Percentiles rank a stretch among this genome's conserved stretches.
phyloP scores from a whole-genome alignment of 2,888 invertebrate genomes.

The Eutolmus rufibarbis region DNA sequence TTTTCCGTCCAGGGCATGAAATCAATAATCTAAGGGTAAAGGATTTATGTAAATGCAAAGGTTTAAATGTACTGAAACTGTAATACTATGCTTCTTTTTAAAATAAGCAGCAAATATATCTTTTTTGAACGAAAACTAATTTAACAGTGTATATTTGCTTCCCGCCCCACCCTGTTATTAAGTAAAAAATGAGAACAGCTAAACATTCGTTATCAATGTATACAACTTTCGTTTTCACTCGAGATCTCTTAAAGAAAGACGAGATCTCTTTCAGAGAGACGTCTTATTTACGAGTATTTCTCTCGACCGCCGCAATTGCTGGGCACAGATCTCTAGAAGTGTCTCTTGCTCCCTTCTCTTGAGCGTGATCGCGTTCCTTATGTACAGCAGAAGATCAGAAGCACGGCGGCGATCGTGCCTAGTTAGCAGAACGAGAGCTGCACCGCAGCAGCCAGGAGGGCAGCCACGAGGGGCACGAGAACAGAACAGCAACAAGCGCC shows the following conservation, averaged over 20 bases:
- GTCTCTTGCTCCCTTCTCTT: background rate
- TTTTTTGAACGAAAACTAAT: background rate
- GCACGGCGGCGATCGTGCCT: background rate
- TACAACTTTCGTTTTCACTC: slow-evolving; percentile 33
- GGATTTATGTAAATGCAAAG: no score
- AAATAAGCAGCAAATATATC: no score
- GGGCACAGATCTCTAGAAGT: background rate
- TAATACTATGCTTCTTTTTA: no score
- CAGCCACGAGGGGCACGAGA: background rate
- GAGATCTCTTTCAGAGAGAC: background rate
- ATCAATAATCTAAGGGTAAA: no score
- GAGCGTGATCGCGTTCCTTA: background rate
- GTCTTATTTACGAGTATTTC: background rate
- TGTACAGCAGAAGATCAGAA: background rate
- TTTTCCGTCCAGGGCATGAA: no score
- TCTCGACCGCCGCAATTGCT: background rate
- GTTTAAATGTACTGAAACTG: no score
- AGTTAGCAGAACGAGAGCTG: background rate
- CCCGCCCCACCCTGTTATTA: slow-evolving; percentile 13
- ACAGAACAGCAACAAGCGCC: background rate
- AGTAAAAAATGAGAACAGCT: background rate
- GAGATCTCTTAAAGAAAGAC: background rate
- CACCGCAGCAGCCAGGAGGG: background rate
- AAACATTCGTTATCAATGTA: background rate
- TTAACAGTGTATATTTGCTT: slow-evolving; percentile 34